Evolutionary conservation across 2,113 vertebrate genomes (phyloP).

Genomic region (Otis tarda): DNA sequence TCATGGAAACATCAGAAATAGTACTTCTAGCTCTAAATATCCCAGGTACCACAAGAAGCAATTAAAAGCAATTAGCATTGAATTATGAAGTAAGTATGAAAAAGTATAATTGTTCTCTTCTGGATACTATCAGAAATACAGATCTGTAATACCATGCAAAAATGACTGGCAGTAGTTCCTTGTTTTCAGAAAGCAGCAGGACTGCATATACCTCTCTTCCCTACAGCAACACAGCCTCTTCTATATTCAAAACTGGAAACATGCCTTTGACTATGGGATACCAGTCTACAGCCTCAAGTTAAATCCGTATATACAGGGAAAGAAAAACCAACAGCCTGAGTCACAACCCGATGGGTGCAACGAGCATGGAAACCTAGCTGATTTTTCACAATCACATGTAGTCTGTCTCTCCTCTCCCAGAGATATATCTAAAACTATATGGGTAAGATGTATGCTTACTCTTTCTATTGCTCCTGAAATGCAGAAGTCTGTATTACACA

Average conservation of each 20-base stretch:
- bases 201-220: background rate
- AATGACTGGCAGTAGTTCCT: background rate
- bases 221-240: background rate
- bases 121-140: background rate
- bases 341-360: background rate
- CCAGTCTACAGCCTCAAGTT: background rate
- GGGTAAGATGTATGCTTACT: background rate
- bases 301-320: background rate
- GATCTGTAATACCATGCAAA: background rate
- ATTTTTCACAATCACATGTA: background rate
- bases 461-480: background rate
- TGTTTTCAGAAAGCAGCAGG: background rate
- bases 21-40: background rate
- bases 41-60: background rate
- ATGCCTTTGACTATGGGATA: background rate
- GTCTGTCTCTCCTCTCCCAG: background rate
- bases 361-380: rapidly evolving
- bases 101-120: background rate
- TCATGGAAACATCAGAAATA: background rate
- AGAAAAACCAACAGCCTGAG: background rate
- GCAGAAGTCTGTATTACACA: background rate
- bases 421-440: background rate
- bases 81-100: background rate
- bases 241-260: background rate
- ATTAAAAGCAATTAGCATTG: background rate